These are phyloP conservation scores for Taxidea taxus DNA, from an alignment of 2,113 vertebrate species.

Conservation along the genomic window DNA sequence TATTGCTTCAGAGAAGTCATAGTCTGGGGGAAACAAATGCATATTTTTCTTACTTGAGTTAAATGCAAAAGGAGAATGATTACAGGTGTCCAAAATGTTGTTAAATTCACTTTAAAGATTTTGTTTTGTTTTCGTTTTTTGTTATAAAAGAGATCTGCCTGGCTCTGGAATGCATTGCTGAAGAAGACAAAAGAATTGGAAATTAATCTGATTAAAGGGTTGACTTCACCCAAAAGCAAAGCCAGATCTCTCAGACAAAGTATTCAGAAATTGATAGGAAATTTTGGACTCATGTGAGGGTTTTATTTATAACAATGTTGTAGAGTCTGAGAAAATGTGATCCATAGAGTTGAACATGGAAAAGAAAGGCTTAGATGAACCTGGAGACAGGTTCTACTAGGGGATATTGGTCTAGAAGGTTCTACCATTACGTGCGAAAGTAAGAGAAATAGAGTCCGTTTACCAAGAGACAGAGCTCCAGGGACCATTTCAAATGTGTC, in stretches of 20 bases:
- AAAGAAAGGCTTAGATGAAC: neutral
- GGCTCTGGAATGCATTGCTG: neutral
- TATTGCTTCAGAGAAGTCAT: neutral
- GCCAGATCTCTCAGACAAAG: neutral
- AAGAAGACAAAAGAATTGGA: neutral
- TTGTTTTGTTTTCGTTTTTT: neutral
- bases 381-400: neutral
- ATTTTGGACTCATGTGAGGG: neutral
- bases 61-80: neutral
- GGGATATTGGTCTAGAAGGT: neutral
- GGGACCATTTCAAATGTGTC: neutral
- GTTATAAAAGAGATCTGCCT: neutral
- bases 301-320: neutral
- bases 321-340: neutral
- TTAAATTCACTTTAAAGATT: neutral
- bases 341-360: neutral
- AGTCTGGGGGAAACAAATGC: neutral
- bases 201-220: neutral
- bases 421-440: neutral
- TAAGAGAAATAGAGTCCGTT: neutral
- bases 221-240: neutral
- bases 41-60: neutral
- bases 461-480: neutral
- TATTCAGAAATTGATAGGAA: neutral
- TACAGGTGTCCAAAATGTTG: neutral